A percentile compares a stretch with the other conserved stretches of the same genome.
These are phyloP conservation scores for Yponomeuta plumbellus DNA, from an alignment of 2,888 invertebrate species.

Conservation along the genomic window DNA sequence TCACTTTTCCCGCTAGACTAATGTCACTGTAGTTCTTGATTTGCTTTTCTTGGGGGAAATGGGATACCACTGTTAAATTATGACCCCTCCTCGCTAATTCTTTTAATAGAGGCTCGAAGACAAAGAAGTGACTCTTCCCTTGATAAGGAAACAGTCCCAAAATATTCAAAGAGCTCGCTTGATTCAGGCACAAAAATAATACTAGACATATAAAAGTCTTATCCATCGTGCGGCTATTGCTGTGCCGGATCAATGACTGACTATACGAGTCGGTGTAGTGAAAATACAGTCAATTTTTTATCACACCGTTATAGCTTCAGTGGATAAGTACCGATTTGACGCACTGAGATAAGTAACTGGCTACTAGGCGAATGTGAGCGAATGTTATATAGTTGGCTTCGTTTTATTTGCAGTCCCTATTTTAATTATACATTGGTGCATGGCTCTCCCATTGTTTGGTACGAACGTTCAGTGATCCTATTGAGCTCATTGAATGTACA, in stretches of 20 bases:
- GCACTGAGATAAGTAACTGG: not conserved
- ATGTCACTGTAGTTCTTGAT: constrained; percentile 50
- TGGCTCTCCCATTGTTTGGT: not conserved
- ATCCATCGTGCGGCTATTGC: not conserved
- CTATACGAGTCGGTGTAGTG: not conserved
- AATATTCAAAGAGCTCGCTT: constrained; percentile 56
- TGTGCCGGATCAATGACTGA: not conserved
- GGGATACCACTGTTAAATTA: constrained; percentile 79
- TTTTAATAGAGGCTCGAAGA: constrained; percentile 75
- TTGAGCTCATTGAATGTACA: not conserved
- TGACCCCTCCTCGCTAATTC: constrained; percentile 79
- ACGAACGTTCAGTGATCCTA: not conserved
- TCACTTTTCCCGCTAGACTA: constrained; percentile 42
- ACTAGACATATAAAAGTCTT: not conserved
- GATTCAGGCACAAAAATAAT: constrained; percentile 23
- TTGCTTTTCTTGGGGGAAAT: constrained; percentile 70
- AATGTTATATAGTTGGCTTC: not conserved
- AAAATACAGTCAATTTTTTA: not conserved
- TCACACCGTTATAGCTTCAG: not conserved
- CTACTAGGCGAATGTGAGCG: not conserved
- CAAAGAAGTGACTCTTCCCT: constrained; percentile 82
- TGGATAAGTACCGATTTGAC: not conserved
- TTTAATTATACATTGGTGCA: not conserved
- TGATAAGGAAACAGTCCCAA: constrained; percentile 79
- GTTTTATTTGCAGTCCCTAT: not conserved